Conservation (phyloP, 2,888 invertebrate genomes). For the Tridacna gigas region DNA sequence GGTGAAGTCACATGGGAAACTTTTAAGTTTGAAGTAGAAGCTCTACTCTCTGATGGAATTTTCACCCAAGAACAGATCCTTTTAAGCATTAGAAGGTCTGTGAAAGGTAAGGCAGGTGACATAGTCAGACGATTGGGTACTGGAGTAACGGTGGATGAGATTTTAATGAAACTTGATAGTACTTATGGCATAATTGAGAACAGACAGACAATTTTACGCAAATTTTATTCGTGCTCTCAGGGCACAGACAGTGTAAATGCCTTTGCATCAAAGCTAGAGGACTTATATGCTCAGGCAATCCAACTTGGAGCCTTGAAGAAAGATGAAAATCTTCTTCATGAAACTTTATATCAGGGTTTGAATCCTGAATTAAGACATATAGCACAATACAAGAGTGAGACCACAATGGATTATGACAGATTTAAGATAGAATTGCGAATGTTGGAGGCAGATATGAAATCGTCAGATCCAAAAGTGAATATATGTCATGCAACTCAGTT, state of each 20-base stretch:
- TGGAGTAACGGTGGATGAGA: not conserved
- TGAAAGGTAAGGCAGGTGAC: not conserved
- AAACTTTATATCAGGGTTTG: conserved; percentile 19
- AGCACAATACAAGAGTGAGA: conserved; percentile 25
- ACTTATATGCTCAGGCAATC: conserved; percentile 12
- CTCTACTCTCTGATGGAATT: not conserved
- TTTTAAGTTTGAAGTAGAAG: conserved; percentile 7
- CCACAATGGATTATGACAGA: conserved; percentile 31
- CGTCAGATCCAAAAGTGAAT: too few species aligned
- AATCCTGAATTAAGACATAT: conserved; percentile 14
- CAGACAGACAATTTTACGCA: not conserved
- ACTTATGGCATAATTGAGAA: conserved; percentile 13
- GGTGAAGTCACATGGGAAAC: conserved; percentile 6
- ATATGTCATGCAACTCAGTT: not conserved
- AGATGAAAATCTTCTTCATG: conserved; percentile 13
- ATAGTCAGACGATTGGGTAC: conserved; percentile 5
- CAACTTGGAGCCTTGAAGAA: conserved; percentile 14
- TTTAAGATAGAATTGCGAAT: conserved; percentile 35
- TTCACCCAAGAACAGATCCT: not conserved
- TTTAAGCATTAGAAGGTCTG: not conserved
- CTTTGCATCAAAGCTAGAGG: conserved; percentile 6
- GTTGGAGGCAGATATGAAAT: conserved; percentile 8
- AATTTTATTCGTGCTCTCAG: conserved; percentile 4
- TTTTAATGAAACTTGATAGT: not conserved
- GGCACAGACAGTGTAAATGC: not conserved